Percentiles rank a stretch among this genome's conserved stretches.
phyloP scores from a whole-genome alignment of 2,888 invertebrate genomes.

The Acanthoscelides obtectus region DNA sequence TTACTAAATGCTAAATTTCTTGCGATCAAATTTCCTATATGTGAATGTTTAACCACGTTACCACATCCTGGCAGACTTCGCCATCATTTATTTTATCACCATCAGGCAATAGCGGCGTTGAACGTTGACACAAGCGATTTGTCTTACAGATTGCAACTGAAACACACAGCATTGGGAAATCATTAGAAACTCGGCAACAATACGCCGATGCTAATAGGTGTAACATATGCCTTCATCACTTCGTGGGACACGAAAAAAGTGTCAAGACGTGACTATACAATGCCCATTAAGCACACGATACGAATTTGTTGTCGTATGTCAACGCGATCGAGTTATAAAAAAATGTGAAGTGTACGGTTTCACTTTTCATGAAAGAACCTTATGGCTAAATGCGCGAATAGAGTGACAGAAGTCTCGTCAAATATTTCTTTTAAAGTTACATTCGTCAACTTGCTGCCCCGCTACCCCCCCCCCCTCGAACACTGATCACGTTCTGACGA shows the following conservation, averaged over 20 bases:
- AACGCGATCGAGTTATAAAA: not conserved
- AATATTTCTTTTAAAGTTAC: too few relatives aligned
- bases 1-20: too few relatives aligned
- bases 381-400: too few relatives aligned
- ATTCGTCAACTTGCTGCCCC: too few relatives aligned
- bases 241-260: not conserved
- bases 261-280: not conserved
- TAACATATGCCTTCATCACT: not conserved
- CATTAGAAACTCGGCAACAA: not conserved
- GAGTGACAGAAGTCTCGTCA: too few relatives aligned
- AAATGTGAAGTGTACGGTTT: not conserved
- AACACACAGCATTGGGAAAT: not conserved
- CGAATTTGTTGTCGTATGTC: not conserved
- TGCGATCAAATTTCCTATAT: too few relatives aligned
- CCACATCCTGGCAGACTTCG: not conserved
- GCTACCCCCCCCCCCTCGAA: too few relatives aligned
- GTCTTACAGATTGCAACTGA: not conserved
- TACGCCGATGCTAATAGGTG: not conserved
- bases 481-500: too few relatives aligned
- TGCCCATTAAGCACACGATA: not conserved
- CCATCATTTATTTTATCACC: not conserved
- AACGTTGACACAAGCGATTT: not conserved
- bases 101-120: not conserved
- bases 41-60: too few relatives aligned
- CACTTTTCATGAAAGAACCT: not conserved